Percentiles rank a stretch among this genome's conserved stretches.
Evolutionary conservation across 1,140 invertebrate species (phyloP).

Genomic region (Maniola jurtina): DNA sequence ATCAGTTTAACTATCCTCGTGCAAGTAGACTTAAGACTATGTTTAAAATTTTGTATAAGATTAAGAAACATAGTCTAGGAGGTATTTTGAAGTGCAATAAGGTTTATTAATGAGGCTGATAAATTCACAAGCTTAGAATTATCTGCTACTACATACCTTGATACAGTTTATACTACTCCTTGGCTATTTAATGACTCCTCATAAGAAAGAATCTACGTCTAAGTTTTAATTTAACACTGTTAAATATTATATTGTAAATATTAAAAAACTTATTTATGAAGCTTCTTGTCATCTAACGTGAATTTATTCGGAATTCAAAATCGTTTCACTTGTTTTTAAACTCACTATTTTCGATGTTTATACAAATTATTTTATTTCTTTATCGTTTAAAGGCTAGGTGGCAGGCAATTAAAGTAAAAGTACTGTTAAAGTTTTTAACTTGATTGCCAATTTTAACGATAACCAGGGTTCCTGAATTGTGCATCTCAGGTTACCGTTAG

Average conservation of each 20-base stretch:
- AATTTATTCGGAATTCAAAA: slow-evolving; percentile 42
- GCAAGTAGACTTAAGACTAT: neutral
- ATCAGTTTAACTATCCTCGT: too few species aligned
- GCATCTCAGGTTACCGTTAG: too few species aligned
- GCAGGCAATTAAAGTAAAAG: too few species aligned
- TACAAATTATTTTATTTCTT: slow-evolving; percentile 46
- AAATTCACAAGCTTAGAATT: neutral
- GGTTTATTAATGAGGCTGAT: neutral
- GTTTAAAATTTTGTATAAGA: neutral
- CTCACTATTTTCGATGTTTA: slow-evolving; percentile 43
- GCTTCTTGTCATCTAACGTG: slow-evolving; percentile 36
- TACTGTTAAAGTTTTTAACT: too few species aligned
- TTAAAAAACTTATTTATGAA: slow-evolving; percentile 60
- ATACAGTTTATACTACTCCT: neutral
- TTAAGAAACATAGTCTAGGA: neutral
- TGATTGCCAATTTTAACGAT: too few species aligned
- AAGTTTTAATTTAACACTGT: slow-evolving; percentile 59
- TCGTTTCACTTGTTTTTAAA: slow-evolving; percentile 57
- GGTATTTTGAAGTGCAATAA: neutral
- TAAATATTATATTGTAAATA: slow-evolving; percentile 70
- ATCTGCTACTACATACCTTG: neutral
- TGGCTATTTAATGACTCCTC: slow-evolving; percentile 12
- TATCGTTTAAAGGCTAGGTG: too few species aligned
- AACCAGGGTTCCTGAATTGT: too few species aligned
- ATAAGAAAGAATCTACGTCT: slow-evolving; percentile 60